Conservation (phyloP, 2,113 vertebrate genomes). For the Parus major region DNA sequence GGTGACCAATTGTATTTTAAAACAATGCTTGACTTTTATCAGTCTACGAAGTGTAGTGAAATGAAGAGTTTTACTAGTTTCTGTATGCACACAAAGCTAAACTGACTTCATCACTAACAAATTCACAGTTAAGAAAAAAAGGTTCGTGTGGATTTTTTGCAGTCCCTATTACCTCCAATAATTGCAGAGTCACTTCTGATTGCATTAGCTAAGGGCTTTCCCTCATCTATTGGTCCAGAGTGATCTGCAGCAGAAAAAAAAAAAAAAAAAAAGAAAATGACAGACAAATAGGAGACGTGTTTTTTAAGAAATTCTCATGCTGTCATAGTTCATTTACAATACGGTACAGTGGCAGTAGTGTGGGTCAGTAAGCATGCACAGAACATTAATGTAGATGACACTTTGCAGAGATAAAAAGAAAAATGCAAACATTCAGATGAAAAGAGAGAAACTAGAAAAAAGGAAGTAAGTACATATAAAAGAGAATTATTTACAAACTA, state of each 20-base stretch:
- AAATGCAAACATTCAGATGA: neutral
- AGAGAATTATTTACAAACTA: neutral
- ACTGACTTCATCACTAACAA: neutral
- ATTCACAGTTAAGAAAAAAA: neutral
- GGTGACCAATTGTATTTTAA: neutral
- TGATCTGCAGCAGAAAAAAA: slow-evolving; percentile 81
- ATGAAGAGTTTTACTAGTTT: neutral
- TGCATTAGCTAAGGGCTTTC: slow-evolving; percentile 83
- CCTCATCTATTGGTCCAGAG: slow-evolving; percentile 82
- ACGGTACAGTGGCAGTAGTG: neutral
- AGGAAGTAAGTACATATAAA: neutral
- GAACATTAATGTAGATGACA: neutral
- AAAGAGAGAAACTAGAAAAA: neutral
- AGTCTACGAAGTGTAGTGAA: neutral
- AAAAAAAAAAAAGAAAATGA: neutral
- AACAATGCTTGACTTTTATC: neutral
- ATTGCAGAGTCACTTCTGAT: slow-evolving; percentile 87
- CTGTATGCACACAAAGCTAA: neutral
- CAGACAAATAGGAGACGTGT: neutral
- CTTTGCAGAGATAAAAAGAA: neutral
- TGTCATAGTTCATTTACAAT: neutral
- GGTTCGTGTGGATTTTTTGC: neutral
- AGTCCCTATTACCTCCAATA: slow-evolving; percentile 87
- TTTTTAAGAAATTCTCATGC: neutral
- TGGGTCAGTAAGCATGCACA: neutral